Evolutionary conservation across 35 echinoderm and acorn worm species (phyloP), one percentile per base, ranked within the genome.

Genomic region (Ophiothrix spiculata): DNA sequence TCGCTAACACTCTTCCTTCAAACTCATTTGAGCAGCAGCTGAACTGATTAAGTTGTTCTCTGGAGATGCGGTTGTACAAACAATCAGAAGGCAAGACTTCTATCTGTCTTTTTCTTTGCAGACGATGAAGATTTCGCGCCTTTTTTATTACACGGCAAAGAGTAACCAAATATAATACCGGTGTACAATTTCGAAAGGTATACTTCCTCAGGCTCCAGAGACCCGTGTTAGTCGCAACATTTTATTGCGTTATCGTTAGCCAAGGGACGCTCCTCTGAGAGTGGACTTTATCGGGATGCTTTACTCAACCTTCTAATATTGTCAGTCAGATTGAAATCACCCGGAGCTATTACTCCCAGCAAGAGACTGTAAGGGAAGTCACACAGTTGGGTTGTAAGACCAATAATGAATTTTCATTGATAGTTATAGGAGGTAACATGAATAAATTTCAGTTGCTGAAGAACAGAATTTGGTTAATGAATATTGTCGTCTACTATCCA

Each of bases 311-410:
- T n/a, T 69, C 60, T 28, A n/a, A n/a, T 69, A 15, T 69, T 25
- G 17, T 15, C 42, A 6, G 6, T 25, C 17, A 69, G 17, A 15
- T 69, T 49, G 6, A 1, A 69, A 69, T 69, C 17, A 69, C 60
- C 60, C 60, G 10, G 25, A 69, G 60, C 60, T 69, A 69, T 69
- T 69, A 69, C 16, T 25, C 3, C 4, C 29, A 12, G 60, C 60
- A 25, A 15, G 23, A n/a, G 8, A 69, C 29, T 25, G 60, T 69
- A 69, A 69, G 29, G 60, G 29, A 69, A 15, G 60, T 25, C 8
- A n/a, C 23, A 69, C 60, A 69, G 29, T 69, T 69, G 60, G 60
- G 60, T n/a, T n/a, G n/a, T n/a, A n/a, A n/a, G n/a, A n/a, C n/a
- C n/a, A n/a, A n/a, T n/a, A n/a, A n/a, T n/a, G n/a, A n/a, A n/a